These are phyloP conservation scores for Hemibagrus wyckioides DNA, from an alignment of 2,113 vertebrate genomes.

Conservation along the genomic window DNA sequence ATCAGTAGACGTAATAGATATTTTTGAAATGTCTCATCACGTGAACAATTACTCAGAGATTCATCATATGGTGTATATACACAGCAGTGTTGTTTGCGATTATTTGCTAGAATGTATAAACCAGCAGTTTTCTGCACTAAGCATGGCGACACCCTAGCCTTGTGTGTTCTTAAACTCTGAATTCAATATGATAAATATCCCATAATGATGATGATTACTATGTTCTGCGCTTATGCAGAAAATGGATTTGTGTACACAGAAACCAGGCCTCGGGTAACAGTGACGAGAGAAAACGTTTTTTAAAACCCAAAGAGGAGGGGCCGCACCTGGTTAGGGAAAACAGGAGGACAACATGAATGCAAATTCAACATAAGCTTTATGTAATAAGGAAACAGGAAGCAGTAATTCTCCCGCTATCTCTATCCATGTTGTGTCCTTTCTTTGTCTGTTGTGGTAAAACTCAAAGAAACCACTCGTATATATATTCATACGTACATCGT, in stretches of 20 bases:
- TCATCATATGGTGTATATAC: not conserved
- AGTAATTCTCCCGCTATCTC: not conserved
- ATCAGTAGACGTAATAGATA: not conserved
- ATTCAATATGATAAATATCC: not conserved
- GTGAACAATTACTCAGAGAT: not conserved
- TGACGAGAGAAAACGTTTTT: not conserved
- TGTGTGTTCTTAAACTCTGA: not conserved
- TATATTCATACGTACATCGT: too few species aligned
- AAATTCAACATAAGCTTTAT: not conserved
- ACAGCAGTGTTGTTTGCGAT: not conserved
- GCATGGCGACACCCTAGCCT: not conserved
- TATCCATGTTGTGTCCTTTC: not conserved
- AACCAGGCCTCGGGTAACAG: not conserved
- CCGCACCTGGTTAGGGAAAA: not conserved
- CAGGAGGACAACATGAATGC: not conserved
- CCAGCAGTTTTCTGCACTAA: not conserved
- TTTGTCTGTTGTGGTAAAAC: not conserved
- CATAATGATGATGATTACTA: not conserved
- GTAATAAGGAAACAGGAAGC: constrained; percentile 15
- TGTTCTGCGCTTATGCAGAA: not conserved
- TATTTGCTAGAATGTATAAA: not conserved
- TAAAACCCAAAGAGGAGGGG: not conserved
- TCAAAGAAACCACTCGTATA: too few species aligned
- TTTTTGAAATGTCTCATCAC: not conserved
- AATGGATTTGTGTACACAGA: not conserved